phyloP scores from a whole-genome alignment of 2,888 invertebrate genomes.

The Chymomyza fuscimana region DNA sequence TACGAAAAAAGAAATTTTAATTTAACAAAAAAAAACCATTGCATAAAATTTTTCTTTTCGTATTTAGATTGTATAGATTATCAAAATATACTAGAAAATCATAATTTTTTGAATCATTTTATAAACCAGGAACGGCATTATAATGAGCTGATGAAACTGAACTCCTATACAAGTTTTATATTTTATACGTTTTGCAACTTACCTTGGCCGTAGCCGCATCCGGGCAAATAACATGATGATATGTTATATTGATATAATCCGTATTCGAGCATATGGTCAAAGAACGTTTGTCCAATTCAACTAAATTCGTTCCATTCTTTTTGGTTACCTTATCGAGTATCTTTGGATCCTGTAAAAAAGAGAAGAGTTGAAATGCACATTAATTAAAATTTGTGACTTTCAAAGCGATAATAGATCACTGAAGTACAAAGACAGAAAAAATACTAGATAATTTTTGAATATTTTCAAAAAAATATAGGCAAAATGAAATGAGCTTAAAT shows the following conservation, averaged over 20 bases:
- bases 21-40: too few relatives aligned
- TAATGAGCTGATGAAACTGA: not conserved
- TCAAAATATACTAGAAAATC: too few relatives aligned
- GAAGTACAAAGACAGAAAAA: not conserved
- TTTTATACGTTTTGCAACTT: constrained; percentile 54
- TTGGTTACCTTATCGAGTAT: constrained; percentile 87
- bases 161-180: not conserved
- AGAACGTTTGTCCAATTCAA: constrained; percentile 92
- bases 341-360: constrained; percentile 86
- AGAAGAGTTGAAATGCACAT: constrained; percentile 30
- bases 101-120: too few relatives aligned
- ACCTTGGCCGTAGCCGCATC: constrained; percentile 97
- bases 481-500: too few relatives aligned
- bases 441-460: too few relatives aligned
- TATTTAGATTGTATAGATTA: too few relatives aligned
- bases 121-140: too few relatives aligned
- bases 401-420: too few relatives aligned
- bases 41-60: too few relatives aligned
- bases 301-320: constrained; percentile 87
- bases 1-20: too few relatives aligned
- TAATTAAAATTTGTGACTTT: not conserved
- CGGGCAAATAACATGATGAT: constrained; percentile 97
- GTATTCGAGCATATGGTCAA: constrained; percentile 98
- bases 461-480: too few relatives aligned
- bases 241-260: constrained; percentile 99